Evolutionary conservation across 2,113 vertebrate species (phyloP).

Genomic region (Pogonocichla stellata): DNA sequence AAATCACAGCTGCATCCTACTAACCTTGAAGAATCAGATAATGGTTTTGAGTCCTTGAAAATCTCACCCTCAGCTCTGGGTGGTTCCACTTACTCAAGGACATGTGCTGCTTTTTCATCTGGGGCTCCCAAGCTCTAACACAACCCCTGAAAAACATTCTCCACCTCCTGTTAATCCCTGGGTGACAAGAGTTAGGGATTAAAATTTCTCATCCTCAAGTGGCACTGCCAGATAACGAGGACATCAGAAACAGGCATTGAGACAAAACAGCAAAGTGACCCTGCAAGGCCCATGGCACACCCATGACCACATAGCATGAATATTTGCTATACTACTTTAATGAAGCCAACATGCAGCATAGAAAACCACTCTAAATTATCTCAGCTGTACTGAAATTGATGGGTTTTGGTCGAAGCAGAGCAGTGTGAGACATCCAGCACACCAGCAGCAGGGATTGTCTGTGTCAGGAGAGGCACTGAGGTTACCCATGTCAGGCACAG

Average conservation of each 20-base stretch:
- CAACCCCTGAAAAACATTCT: not conserved
- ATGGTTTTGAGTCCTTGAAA: not conserved
- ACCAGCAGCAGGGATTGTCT: not conserved
- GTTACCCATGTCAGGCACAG: not conserved
- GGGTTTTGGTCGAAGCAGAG: not conserved
- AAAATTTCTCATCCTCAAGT: conserved; percentile 13
- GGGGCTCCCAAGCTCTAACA: not conserved
- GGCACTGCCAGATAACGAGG: not conserved
- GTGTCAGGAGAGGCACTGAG: not conserved
- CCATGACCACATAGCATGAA: fast-evolving
- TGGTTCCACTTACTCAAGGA: not conserved
- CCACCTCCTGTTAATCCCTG: not conserved
- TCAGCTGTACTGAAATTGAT: not conserved
- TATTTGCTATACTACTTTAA: not conserved
- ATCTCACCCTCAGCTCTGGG: not conserved
- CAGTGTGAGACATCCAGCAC: not conserved
- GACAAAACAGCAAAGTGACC: not conserved
- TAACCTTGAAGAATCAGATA: not conserved
- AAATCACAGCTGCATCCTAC: not conserved
- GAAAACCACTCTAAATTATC: not conserved
- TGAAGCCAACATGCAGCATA: fast-evolving
- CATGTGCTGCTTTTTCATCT: not conserved
- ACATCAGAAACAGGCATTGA: not conserved
- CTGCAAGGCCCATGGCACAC: not conserved
- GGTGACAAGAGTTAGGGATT: not conserved